phyloP scores from a whole-genome alignment of 23 tunicate genomes.

The Trididemnum nubilum region DNA sequence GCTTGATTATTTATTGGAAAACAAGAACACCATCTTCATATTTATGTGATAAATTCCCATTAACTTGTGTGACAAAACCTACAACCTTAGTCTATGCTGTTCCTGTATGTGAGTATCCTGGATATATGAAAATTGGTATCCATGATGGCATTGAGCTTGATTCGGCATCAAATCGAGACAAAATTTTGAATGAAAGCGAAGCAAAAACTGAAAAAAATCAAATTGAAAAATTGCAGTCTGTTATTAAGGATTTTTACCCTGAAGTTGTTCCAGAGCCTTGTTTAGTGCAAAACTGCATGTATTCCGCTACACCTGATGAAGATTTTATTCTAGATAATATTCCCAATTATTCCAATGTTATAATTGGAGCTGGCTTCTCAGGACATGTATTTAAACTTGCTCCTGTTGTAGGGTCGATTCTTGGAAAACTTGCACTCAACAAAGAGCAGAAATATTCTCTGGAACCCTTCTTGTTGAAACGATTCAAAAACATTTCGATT shows the following conservation, averaged over 20 bases:
- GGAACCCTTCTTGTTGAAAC: background rate
- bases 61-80: conserved; percentile 8
- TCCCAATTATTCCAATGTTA: conserved; percentile 9
- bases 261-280: conserved; percentile 12
- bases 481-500: background rate
- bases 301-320: conserved; percentile 8
- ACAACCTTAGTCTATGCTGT: background rate
- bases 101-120: conserved; percentile 4
- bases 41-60: background rate
- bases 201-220: background rate
- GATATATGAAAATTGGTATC: conserved; percentile 2
- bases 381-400: conserved; percentile 36
- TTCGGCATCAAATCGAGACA: background rate
- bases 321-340: conserved; percentile 6
- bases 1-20: background rate
- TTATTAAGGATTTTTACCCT: background rate
- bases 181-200: background rate
- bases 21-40: background rate
- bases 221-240: background rate
- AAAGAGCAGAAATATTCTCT: background rate
- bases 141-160: background rate
- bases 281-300: background rate
- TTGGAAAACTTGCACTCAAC: conserved; percentile 13
- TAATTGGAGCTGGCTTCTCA: conserved; percentile 25
- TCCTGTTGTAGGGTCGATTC: conserved; percentile 10